These are phyloP conservation scores for Danio albolineatus DNA, from an alignment of 2,797 vertebrate species.

Conservation along the genomic window DNA sequence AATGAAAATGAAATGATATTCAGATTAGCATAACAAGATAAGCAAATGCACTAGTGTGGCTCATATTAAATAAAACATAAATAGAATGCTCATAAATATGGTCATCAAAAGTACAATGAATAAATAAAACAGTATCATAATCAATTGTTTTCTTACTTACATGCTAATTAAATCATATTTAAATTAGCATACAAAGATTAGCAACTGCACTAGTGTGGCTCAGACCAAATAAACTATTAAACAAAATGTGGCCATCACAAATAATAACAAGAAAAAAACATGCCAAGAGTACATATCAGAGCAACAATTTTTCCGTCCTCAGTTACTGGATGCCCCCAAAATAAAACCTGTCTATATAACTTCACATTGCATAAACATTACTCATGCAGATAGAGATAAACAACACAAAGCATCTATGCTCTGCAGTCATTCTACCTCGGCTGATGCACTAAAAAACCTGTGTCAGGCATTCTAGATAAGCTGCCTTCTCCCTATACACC, in stretches of 20 bases:
- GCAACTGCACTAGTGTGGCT: no score
- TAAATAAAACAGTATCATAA: no score
- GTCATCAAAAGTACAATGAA: neutral
- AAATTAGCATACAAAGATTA: no score
- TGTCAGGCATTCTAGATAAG: constrained; percentile 39
- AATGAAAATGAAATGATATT: neutral
- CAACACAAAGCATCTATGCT: constrained; percentile 7
- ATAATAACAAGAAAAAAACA: neutral
- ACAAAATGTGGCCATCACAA: no score
- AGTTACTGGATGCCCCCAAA: neutral
- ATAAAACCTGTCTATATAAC: neutral
- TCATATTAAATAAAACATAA: neutral
- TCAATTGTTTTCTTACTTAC: no score
- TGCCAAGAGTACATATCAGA: neutral
- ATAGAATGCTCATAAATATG: neutral
- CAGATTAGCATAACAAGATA: neutral
- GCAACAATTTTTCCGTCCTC: neutral
- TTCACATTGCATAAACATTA: constrained; percentile 14
- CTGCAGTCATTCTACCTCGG: constrained; percentile 5
- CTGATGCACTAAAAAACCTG: neutral
- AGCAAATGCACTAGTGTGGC: neutral
- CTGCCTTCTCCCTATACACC: neutral
- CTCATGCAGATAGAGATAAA: constrained; percentile 12
- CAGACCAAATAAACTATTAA: no score
- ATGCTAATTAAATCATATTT: no score